Evolutionary conservation across 2,888 invertebrate species (phyloP).

Genomic region (Sylvicola cinctus): DNA sequence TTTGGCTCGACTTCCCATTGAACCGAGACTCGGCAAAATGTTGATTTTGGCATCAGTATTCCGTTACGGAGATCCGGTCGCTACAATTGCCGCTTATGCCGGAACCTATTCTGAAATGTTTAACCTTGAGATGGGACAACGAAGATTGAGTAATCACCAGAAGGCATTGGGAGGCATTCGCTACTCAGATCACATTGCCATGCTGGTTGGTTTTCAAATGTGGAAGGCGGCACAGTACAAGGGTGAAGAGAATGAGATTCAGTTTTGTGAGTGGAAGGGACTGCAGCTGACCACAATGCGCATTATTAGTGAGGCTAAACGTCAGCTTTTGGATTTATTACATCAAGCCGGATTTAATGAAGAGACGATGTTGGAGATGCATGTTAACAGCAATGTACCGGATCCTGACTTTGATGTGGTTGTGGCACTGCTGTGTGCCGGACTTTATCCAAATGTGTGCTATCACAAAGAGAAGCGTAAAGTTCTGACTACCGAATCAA

Average conservation of each 20-base stretch:
- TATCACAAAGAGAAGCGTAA: slow-evolving; percentile 89
- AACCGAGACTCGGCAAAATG: slow-evolving; percentile 93
- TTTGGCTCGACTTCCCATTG: slow-evolving; percentile 85
- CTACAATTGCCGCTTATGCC: slow-evolving; percentile 86
- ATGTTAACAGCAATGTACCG: slow-evolving; percentile 53
- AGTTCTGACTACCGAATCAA: slow-evolving; percentile 87
- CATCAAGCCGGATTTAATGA: slow-evolving; percentile 75
- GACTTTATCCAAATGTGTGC: slow-evolving; percentile 93
- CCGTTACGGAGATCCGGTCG: slow-evolving; percentile 73
- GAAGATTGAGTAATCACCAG: slow-evolving; percentile 66
- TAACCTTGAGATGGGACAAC: slow-evolving; percentile 49
- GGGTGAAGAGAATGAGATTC: slow-evolving; percentile 53
- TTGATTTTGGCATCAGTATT: slow-evolving; percentile 86
- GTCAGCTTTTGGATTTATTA: slow-evolving; percentile 44
- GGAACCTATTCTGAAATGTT: slow-evolving; percentile 94
- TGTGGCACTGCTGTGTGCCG: slow-evolving; percentile 69
- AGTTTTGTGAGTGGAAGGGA: slow-evolving; percentile 83
- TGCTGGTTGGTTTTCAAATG: slow-evolving; percentile 78
- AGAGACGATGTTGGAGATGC: slow-evolving; percentile 53
- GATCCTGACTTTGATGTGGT: slow-evolving; percentile 67
- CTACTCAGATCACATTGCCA: slow-evolving; percentile 87
- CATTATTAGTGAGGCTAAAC: slow-evolving; percentile 81
- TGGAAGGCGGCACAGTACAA: slow-evolving; percentile 48
- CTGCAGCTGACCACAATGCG: slow-evolving; percentile 74
- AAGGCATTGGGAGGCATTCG: slow-evolving; percentile 68